phyloP scores from a whole-genome alignment of 2,888 invertebrate species.

The Anthrax anthrax region DNA sequence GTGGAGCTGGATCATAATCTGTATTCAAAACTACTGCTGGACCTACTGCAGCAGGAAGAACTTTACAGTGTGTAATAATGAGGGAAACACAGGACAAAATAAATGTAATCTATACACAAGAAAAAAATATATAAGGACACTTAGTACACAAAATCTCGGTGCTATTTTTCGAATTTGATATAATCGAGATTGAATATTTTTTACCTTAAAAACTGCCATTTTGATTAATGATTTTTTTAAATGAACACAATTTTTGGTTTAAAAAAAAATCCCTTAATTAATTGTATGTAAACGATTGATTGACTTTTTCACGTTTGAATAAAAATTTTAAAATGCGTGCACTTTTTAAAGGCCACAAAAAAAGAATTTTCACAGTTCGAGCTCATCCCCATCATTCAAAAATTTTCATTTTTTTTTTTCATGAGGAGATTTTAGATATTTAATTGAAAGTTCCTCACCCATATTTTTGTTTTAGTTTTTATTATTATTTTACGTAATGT shows the following conservation, averaged over 20 bases:
- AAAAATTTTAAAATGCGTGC: background rate
- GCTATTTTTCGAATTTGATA: no score
- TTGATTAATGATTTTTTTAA: no score
- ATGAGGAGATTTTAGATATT: no score
- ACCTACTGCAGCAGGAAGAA: conserved; percentile 14
- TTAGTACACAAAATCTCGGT: background rate
- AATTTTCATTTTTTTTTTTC: no score
- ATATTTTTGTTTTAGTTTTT: background rate
- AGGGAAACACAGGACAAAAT: conserved; percentile 13
- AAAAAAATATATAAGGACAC: background rate
- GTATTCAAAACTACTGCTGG: conserved; percentile 20
- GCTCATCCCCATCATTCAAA: no score
- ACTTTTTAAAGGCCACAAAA: background rate
- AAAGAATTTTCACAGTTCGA: background rate
- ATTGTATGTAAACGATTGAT: background rate
- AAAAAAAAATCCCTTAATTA: background rate
- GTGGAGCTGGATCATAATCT: conserved; percentile 34
- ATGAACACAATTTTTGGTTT: no score
- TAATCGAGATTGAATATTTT: background rate
- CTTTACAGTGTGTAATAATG: conserved; percentile 16
- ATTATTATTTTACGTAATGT: no score
- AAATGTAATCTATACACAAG: background rate
- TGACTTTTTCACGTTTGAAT: background rate
- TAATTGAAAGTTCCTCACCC: background rate
- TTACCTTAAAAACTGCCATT: background rate